Conservation (phyloP, 1,140 invertebrate species). For the Caligus rogercresseyi region DNA sequence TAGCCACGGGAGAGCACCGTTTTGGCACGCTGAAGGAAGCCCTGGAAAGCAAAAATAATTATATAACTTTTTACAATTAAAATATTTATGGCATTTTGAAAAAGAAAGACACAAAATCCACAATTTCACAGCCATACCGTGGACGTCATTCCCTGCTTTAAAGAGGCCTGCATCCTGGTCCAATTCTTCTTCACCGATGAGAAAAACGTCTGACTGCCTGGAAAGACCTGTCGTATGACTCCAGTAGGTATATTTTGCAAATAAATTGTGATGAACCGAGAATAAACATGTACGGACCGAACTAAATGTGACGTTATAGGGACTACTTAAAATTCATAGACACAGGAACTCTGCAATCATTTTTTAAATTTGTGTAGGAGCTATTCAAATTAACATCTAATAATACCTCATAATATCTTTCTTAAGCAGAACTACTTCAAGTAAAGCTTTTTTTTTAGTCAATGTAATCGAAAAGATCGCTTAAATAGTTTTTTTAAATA, state of each 20-base stretch:
- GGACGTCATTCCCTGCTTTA: not conserved
- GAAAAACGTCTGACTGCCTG: not conserved
- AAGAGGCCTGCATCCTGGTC: not conserved
- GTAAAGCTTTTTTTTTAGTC: too few relatives aligned
- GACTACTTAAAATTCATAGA: too few relatives aligned
- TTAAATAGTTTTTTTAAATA: too few relatives aligned
- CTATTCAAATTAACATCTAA: too few relatives aligned
- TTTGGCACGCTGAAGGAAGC: not conserved
- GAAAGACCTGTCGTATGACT: not conserved
- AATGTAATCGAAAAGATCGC: too few relatives aligned
- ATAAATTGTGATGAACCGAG: not conserved
- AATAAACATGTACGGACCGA: not conserved
- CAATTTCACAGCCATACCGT: too few relatives aligned
- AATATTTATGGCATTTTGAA: not conserved
- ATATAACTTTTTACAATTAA: too few relatives aligned
- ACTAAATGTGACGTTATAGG: too few relatives aligned
- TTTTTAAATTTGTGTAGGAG: too few relatives aligned
- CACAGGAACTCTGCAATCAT: too few relatives aligned
- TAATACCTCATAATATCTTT: too few relatives aligned
- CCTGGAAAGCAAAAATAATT: not conserved
- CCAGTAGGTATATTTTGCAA: not conserved
- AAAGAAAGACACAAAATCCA: not conserved
- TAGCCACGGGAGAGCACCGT: slow-evolving; percentile 32
- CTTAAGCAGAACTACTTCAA: too few relatives aligned
- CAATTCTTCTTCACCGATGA: not conserved